phyloP scores from a whole-genome alignment of 1,140 invertebrate genomes.

The Zaprionus ghesquierei region DNA sequence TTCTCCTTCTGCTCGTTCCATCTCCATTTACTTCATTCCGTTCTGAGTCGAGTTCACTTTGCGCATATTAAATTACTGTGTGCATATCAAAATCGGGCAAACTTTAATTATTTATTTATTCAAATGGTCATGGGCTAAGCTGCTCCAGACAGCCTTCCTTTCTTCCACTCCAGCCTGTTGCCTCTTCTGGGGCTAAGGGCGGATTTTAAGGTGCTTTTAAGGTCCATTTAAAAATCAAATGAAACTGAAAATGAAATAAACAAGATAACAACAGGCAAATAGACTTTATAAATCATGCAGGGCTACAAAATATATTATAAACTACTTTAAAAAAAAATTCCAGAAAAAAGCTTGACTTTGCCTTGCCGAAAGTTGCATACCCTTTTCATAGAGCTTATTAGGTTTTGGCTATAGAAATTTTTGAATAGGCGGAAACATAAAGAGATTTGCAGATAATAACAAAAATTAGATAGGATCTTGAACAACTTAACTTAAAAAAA shows the following conservation, averaged over 20 bases:
- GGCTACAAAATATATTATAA: slow-evolving; percentile 5
- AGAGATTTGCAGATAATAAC: too few species aligned
- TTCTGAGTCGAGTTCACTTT: slow-evolving; percentile 6
- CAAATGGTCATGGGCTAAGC: slow-evolving; percentile 53
- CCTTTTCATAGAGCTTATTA: too few species aligned
- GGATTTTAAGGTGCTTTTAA: slow-evolving; percentile 15
- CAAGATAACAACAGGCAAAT: slow-evolving; percentile 4
- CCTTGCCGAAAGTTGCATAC: background rate
- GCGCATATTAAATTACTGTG: slow-evolving; percentile 26
- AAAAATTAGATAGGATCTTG: too few species aligned
- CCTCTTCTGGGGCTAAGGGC: background rate
- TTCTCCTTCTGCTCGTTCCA: background rate
- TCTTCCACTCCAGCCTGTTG: background rate
- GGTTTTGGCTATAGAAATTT: too few species aligned
- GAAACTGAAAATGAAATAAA: background rate
- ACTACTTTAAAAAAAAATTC: background rate
- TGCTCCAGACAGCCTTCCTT: slow-evolving; percentile 5
- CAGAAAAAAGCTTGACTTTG: background rate
- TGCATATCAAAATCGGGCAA: slow-evolving; percentile 29
- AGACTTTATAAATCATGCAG: slow-evolving; percentile 18
- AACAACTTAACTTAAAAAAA: too few species aligned
- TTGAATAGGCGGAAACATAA: too few species aligned
- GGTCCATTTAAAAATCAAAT: slow-evolving; percentile 16
- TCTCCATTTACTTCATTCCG: background rate
- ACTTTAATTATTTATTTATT: slow-evolving; percentile 76